Base-by-base conservation (phyloP, 2,113 vertebrate species). In the Apaloderma vittatum region DNA sequence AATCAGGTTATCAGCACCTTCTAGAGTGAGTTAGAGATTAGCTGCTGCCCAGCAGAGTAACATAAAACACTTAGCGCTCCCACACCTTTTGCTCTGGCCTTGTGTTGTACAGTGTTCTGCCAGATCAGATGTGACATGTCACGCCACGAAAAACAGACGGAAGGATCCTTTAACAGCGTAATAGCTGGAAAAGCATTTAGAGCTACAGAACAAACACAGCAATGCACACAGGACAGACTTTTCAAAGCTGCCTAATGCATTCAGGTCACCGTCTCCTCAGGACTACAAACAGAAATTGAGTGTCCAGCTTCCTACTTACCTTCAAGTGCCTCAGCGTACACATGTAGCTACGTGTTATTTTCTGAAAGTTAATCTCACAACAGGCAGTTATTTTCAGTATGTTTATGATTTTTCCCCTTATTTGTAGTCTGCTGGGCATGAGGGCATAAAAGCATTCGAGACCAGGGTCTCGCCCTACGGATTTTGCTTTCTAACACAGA, bases 261-360 rank as follows among this genome's bases (percentile, higher is more conserved):
- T 45, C 61, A 46, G 57, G 48, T 81, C 80, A 22, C 8, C 37
- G 37, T 6, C 34, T 78, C 20, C n/a, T 19, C 77, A 63, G 18
- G 3, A 59, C 34, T 59, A 55, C 71, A 55, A 49, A 70, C 3
- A 74, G 76, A 77, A 82, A 70, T 7, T 30, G 36, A 67, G 29
- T 4, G 22, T 52, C 79, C 71, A 54, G 54, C 13, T 49, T 65
- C 32, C 52, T 58, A 14, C 67, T 75, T 3, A 15, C 67, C 62
- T 66, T 19, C 52, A 3, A 8, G 43, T 5, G n/a, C 10, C 77
- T 75, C 65, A 52, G 32, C 57, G 14, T 3, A 45, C 16, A 14
- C 36, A 37, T 0, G 6, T 12, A 46, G n/a, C 8, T 23, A 8
- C 0, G 0, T 12, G 70, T 4, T 18, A 14, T 36, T 61, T 70